Percentiles rank a stretch among this genome's conserved stretches.
These are phyloP conservation scores for Rhabdomys pumilio DNA, from an alignment of 2,797 vertebrate genomes.

Conservation along the genomic window DNA sequence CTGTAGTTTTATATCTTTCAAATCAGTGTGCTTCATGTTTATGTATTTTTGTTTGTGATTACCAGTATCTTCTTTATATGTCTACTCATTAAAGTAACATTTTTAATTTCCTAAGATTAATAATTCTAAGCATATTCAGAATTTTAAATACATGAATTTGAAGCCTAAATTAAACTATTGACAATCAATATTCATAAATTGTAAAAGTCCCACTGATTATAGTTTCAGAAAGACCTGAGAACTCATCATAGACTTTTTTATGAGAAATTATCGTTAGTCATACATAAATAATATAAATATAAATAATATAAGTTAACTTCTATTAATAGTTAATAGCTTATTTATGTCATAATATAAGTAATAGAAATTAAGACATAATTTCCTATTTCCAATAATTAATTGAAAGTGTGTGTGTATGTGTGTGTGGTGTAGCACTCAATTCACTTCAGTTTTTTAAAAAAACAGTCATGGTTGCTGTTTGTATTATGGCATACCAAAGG, in stretches of 20 bases:
- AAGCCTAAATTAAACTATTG: not conserved
- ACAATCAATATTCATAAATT: constrained; percentile 22
- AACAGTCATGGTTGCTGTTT: not conserved
- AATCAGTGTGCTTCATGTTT: constrained; percentile 45
- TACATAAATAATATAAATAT: constrained; percentile 6
- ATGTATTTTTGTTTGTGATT: constrained; percentile 1
- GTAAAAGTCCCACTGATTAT: not conserved
- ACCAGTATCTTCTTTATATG: not conserved
- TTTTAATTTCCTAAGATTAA: not conserved
- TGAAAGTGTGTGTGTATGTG: not conserved
- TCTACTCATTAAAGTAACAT: not conserved
- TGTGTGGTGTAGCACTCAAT: not conserved
- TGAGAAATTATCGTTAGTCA: constrained; percentile 3
- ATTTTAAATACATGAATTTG: not conserved
- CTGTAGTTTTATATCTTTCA: not conserved
- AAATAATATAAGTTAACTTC: not conserved
- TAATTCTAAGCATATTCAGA: not conserved
- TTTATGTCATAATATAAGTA: not conserved
- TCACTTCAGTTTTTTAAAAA: not conserved
- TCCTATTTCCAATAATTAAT: constrained; percentile 14
- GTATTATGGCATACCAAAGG: not conserved
- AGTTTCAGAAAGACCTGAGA: not conserved
- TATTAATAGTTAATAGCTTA: no score
- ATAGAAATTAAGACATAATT: not conserved
- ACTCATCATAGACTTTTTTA: constrained; percentile 13